Percentiles rank a stretch among this genome's conserved stretches.
These are phyloP conservation scores for Poecilia picta DNA, from an alignment of 2,797 vertebrate genomes.

Conservation along the genomic window DNA sequence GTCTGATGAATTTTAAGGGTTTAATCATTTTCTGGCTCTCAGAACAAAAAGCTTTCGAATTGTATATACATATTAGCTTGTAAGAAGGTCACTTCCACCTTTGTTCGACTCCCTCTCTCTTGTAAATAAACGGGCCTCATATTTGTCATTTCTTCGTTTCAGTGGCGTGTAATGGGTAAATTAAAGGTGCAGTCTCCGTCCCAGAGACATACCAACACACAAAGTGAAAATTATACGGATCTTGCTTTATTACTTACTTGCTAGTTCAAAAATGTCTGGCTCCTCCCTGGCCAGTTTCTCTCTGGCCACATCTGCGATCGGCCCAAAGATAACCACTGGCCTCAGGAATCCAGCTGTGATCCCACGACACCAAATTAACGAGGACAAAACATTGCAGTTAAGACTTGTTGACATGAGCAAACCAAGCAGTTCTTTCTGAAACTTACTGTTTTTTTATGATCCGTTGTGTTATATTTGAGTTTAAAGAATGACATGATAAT, in stretches of 20 bases:
- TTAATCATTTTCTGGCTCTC: not conserved
- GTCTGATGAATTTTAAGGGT: not conserved
- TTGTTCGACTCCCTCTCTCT: constrained; percentile 1
- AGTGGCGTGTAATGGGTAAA: constrained; percentile 12
- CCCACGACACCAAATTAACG: constrained; percentile 18
- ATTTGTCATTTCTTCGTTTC: constrained; percentile 15
- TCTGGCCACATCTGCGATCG: constrained; percentile 94
- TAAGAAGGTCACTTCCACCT: not conserved
- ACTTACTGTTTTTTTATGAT: not conserved
- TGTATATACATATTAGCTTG: not conserved
- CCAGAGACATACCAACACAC: constrained; percentile 3
- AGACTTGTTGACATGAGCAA: not conserved
- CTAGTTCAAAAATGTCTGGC: constrained; percentile 94
- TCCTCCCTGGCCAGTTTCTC: constrained; percentile 95
- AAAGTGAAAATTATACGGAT: not conserved
- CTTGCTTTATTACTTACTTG: constrained; percentile 85
- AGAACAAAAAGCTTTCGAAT: not conserved
- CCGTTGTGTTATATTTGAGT: not conserved
- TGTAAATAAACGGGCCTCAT: constrained; percentile 15
- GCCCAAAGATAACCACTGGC: constrained; percentile 96
- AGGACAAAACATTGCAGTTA: not conserved
- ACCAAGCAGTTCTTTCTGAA: not conserved
- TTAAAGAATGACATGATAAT: not conserved
- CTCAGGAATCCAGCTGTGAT: constrained; percentile 94
- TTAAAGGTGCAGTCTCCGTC: constrained; percentile 3